phyloP scores from a whole-genome alignment of 2,113 vertebrate species.

The Coptodon bakossiorum region DNA sequence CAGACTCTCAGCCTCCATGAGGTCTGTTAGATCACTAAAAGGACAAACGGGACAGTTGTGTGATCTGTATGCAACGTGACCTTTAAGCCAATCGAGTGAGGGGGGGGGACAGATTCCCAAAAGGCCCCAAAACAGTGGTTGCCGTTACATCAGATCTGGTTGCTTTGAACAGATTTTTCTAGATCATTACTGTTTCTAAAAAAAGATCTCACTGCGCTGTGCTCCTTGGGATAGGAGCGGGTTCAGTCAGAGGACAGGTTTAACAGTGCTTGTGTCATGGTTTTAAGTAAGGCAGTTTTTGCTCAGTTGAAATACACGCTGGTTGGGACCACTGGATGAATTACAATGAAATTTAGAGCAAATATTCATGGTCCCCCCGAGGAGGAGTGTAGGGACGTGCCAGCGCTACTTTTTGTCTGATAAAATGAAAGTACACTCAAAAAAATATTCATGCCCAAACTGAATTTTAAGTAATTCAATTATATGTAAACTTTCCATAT shows the following conservation, averaged over 20 bases:
- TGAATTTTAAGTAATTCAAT: not conserved
- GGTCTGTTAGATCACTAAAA: conserved; percentile 48
- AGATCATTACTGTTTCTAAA: not conserved
- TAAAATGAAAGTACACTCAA: not conserved
- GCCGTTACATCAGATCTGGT: conserved; percentile 7
- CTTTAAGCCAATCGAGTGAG: conserved; percentile 45
- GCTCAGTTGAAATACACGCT: not conserved
- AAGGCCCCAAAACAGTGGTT: conserved; percentile 17
- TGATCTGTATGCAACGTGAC: conserved; percentile 62
- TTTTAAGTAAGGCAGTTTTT: not conserved
- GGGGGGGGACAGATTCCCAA: conserved; percentile 5
- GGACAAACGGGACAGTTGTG: conserved; percentile 41
- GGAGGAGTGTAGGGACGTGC: not conserved
- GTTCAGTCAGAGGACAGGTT: not conserved
- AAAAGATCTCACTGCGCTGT: not conserved
- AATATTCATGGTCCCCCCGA: not conserved
- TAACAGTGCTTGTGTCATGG: not conserved
- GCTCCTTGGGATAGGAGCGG: not conserved
- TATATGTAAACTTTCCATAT: not conserved
- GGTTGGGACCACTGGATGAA: not conserved
- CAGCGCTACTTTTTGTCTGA: not conserved
- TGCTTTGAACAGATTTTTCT: not conserved
- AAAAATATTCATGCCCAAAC: not conserved
- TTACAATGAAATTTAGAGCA: not conserved
- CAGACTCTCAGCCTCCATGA: conserved; percentile 24